A percentile compares a stretch with the other conserved stretches of the same genome.
phyloP scores from a whole-genome alignment of 1,140 invertebrate species.

The Gryon sp. region DNA sequence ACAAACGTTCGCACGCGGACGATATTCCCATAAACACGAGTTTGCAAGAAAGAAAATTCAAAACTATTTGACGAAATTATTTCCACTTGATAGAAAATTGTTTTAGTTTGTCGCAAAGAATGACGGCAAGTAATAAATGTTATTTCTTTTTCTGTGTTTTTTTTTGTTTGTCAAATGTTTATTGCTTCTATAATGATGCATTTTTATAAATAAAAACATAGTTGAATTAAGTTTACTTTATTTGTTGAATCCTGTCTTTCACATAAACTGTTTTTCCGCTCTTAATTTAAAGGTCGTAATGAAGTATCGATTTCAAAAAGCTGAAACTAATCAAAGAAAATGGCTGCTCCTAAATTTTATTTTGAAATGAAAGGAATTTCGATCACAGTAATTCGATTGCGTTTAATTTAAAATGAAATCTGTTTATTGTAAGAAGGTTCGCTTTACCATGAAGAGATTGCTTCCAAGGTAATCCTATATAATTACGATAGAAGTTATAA shows the following conservation, averaged over 20 bases:
- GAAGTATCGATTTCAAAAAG: neutral
- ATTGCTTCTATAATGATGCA: no score
- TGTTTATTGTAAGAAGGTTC: constrained; percentile 33
- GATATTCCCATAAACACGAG: constrained; percentile 61
- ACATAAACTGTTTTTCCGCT: no score
- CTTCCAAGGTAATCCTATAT: constrained; percentile 25
- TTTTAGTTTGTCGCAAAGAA: constrained; percentile 10
- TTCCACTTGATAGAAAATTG: constrained; percentile 53
- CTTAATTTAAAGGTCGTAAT: no score
- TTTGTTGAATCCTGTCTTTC: no score
- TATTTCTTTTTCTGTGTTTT: no score
- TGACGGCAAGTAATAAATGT: neutral
- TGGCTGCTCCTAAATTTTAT: neutral
- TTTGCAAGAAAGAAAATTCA: constrained; percentile 46
- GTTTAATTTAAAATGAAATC: constrained; percentile 31
- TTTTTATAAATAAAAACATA: no score
- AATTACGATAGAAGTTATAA: constrained; percentile 33
- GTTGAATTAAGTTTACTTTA: no score
- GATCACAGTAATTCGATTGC: constrained; percentile 22
- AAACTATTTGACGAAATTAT: constrained; percentile 52
- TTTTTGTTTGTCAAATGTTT: no score
- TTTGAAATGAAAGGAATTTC: constrained; percentile 10
- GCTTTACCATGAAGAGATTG: constrained; percentile 21
- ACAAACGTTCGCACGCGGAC: constrained; percentile 17
- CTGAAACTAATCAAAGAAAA: constrained; percentile 17